Conservation (phyloP, 2,113 vertebrate genomes). For the Mugil cephalus region DNA sequence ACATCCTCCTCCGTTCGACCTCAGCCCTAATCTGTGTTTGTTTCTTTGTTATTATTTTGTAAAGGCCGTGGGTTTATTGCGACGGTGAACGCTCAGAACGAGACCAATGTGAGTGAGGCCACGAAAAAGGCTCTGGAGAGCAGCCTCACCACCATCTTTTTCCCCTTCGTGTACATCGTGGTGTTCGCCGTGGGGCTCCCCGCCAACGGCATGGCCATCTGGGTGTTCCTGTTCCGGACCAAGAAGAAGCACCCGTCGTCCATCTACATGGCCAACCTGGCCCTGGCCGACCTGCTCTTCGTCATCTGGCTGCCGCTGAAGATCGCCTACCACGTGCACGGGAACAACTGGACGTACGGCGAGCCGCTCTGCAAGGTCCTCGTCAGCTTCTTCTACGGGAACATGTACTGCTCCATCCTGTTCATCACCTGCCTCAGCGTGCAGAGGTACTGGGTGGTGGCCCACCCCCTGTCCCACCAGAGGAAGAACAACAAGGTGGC, state of each 20-base stretch:
- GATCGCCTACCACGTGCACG: slow-evolving; percentile 91
- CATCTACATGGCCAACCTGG: slow-evolving; percentile 95
- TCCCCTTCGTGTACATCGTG: slow-evolving; percentile 88
- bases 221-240: slow-evolving; percentile 92
- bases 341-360: slow-evolving; percentile 93
- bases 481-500: slow-evolving; percentile 88
- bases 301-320: slow-evolving; percentile 93
- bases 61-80: slow-evolving; percentile 38
- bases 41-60: fast-evolving
- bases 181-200: slow-evolving; percentile 90
- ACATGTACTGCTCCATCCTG: slow-evolving; percentile 97
- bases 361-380: slow-evolving; percentile 92
- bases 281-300: slow-evolving; percentile 93
- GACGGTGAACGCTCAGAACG: fast-evolving
- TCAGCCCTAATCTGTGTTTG: background rate
- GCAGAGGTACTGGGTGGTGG: slow-evolving; percentile 95
- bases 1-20: too few relatives aligned
- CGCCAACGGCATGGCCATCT: slow-evolving; percentile 91
- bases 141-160: slow-evolving; percentile 89
- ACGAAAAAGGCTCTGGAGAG: slow-evolving; percentile 85
- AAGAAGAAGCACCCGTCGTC: slow-evolving; percentile 91
- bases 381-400: slow-evolving; percentile 93
- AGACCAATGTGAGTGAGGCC: too few relatives aligned
- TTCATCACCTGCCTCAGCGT: slow-evolving; percentile 96
- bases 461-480: slow-evolving; percentile 89